These are phyloP conservation scores for Araneus ventricosus DNA, from an alignment of 1,140 invertebrate species.

Conservation along the genomic window DNA sequence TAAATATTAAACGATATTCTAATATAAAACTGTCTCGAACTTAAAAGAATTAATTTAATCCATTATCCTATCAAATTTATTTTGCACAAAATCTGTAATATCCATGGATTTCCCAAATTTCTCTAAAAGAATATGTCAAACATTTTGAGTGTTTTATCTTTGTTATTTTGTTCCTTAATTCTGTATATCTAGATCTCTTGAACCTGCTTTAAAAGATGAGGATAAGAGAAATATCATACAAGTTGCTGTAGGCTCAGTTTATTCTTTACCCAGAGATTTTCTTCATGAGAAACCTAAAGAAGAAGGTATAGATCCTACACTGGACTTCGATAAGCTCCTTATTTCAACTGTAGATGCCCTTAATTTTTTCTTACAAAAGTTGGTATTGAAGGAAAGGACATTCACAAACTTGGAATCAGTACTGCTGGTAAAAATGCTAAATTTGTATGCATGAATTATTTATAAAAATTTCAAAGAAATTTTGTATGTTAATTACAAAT, in stretches of 20 bases:
- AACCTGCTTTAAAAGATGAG: slow-evolving; percentile 81
- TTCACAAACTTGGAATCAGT: slow-evolving; percentile 87
- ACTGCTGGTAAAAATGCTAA: slow-evolving; percentile 82
- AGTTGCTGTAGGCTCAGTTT: slow-evolving; percentile 64
- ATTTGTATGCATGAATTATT: background rate
- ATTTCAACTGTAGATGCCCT: slow-evolving; percentile 78
- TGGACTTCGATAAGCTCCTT: slow-evolving; percentile 76
- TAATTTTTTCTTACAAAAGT: slow-evolving; percentile 83
- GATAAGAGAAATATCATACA: slow-evolving; percentile 78
- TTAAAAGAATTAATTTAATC: no score
- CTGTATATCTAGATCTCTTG: slow-evolving; percentile 81
- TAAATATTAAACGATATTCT: no score
- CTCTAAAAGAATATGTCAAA: no score
- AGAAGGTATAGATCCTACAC: slow-evolving; percentile 48
- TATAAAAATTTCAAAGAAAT: background rate
- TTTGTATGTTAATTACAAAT: no score
- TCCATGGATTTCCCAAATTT: no score
- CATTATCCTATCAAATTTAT: no score
- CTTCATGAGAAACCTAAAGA: slow-evolving; percentile 45
- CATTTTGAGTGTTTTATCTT: background rate
- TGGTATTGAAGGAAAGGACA: slow-evolving; percentile 86
- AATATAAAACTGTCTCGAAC: no score
- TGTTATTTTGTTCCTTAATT: background rate
- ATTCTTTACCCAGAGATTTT: slow-evolving; percentile 68
- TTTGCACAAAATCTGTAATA: no score